Percentiles rank a stretch among this genome's conserved stretches.
These are phyloP conservation scores for Poecilia latipinna DNA, from an alignment of 2,113 vertebrate genomes.

Conservation along the genomic window DNA sequence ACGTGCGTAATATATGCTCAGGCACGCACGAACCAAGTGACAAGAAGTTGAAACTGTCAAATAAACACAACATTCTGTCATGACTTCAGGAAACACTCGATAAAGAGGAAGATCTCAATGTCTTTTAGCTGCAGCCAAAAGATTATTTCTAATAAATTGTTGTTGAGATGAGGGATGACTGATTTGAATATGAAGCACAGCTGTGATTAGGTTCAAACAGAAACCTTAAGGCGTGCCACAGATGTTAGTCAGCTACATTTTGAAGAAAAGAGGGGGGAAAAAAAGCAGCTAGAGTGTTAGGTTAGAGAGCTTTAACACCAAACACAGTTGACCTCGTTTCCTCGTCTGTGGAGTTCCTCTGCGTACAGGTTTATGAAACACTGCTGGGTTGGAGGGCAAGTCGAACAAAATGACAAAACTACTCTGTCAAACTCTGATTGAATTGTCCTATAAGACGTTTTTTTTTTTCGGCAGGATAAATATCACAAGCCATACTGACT, in stretches of 20 bases:
- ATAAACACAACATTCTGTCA: conserved; percentile 35
- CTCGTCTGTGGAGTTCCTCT: conserved; percentile 41
- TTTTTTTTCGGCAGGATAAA: conserved; percentile 52
- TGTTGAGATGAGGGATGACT: not conserved
- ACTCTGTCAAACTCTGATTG: conserved; percentile 61
- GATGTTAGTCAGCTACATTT: not conserved
- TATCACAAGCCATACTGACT: conserved; percentile 59
- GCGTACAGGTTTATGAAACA: conserved; percentile 64
- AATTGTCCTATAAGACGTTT: conserved; percentile 58
- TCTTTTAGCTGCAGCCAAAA: not conserved
- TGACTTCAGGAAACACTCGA: not conserved
- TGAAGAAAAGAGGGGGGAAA: conserved; percentile 5
- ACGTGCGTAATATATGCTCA: conserved; percentile 13
- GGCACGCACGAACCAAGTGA: not conserved
- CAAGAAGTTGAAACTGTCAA: conserved; percentile 44
- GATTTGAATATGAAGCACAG: conserved; percentile 2
- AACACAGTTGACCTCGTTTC: conserved; percentile 55
- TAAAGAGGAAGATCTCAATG: not conserved
- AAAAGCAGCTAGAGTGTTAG: conserved; percentile 6
- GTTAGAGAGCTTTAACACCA: conserved; percentile 43
- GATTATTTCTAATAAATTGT: not conserved
- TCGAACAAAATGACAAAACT: conserved; percentile 53
- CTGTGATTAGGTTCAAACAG: not conserved
- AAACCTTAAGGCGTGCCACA: not conserved
- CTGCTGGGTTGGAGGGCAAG: conserved; percentile 62